phyloP scores from a whole-genome alignment of 2,113 vertebrate genomes.

The Suricata suricatta region DNA sequence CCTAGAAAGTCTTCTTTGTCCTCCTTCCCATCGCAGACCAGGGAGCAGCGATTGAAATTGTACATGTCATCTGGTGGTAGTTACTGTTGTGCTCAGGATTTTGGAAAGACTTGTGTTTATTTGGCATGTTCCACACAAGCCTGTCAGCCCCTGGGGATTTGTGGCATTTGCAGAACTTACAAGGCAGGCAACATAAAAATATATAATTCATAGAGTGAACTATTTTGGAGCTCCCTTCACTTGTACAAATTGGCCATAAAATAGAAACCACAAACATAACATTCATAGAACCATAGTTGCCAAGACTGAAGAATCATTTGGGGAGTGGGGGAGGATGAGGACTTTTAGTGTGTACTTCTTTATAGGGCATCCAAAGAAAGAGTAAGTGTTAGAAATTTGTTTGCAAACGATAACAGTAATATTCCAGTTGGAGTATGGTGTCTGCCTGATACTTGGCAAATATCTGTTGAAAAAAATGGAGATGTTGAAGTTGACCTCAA shows the following conservation, averaged over 20 bases:
- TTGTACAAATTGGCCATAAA: slow-evolving; percentile 77
- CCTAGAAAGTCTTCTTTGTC: neutral
- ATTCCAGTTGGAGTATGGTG: neutral
- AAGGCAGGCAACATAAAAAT: slow-evolving; percentile 70
- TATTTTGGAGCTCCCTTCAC: slow-evolving; percentile 69
- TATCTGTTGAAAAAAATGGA: neutral
- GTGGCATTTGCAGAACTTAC: slow-evolving; percentile 73
- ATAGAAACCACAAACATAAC: slow-evolving; percentile 76
- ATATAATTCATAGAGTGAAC: slow-evolving; percentile 68
- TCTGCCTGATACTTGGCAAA: neutral
- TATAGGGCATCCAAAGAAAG: neutral
- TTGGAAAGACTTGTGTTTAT: slow-evolving; percentile 71
- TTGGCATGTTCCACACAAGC: slow-evolving; percentile 55
- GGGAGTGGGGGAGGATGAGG: neutral
- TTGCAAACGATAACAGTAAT: neutral
- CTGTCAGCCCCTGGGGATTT: slow-evolving; percentile 61
- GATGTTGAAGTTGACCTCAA: neutral
- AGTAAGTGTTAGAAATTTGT: neutral
- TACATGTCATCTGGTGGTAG: slow-evolving; percentile 49
- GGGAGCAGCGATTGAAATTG: neutral
- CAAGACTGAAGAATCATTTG: slow-evolving; percentile 58
- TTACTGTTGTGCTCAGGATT: slow-evolving; percentile 44
- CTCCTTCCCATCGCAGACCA: neutral
- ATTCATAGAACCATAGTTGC: slow-evolving; percentile 42
- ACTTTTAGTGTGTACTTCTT: neutral